Conservation (phyloP, 2,113 vertebrate genomes). For the Macaca fascicularis region DNA sequence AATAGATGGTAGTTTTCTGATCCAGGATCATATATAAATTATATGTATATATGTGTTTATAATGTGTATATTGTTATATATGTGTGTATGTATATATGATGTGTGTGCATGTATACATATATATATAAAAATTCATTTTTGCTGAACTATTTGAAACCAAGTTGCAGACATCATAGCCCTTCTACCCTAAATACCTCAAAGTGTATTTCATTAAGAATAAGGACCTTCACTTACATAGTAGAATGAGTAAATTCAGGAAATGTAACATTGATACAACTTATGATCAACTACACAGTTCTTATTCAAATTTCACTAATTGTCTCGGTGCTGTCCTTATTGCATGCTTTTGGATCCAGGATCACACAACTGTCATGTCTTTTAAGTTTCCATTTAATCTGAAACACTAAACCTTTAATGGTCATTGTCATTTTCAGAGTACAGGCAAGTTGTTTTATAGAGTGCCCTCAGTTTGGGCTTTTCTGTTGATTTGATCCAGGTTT, state of each 20-base stretch:
- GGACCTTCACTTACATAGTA: not conserved
- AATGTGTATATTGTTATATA: too few relatives aligned
- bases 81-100: not conserved
- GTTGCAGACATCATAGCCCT: not conserved
- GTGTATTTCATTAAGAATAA: not conserved
- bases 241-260: not conserved
- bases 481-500: not conserved
- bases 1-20: not conserved
- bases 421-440: not conserved
- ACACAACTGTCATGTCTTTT: not conserved
- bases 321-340: not conserved
- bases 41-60: not conserved
- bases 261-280: not conserved
- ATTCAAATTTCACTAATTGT: not conserved
- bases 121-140: not conserved
- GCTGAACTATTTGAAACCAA: not conserved
- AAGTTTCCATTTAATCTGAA: slow-evolving; percentile 2
- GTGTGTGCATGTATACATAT: not conserved
- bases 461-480: not conserved
- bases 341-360: not conserved
- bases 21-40: not conserved
- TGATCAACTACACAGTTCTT: not conserved
- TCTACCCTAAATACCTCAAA: not conserved
- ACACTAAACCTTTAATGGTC: not conserved
- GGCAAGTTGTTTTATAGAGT: not conserved